phyloP scores from a whole-genome alignment of 2,888 invertebrate genomes.

The Camptogramma bilineatum region DNA sequence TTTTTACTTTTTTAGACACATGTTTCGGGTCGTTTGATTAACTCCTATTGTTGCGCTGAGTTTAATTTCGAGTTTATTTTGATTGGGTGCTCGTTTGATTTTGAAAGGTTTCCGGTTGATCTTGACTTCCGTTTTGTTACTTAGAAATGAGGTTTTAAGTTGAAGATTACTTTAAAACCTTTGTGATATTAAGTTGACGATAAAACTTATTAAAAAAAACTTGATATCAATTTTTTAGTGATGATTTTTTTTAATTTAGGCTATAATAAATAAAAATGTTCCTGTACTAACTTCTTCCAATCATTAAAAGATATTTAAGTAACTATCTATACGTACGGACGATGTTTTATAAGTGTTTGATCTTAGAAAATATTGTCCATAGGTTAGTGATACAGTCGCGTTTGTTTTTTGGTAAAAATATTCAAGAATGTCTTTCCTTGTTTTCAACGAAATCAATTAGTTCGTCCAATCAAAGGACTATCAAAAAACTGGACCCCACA shows the following conservation, averaged over 20 bases:
- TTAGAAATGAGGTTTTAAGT: constrained; percentile 33
- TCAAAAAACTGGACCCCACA: constrained; percentile 61
- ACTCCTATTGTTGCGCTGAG: constrained; percentile 65
- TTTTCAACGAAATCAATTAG: constrained; percentile 4
- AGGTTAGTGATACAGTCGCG: too few species aligned
- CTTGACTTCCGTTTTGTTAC: constrained; percentile 56
- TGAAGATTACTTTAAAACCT: constrained; percentile 37
- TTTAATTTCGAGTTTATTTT: constrained; percentile 83
- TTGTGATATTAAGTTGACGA: neutral
- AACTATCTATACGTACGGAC: too few species aligned
- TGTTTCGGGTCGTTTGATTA: constrained; percentile 73
- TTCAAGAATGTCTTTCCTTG: neutral
- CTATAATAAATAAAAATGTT: too few species aligned
- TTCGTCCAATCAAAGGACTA: constrained; percentile 20
- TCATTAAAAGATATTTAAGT: too few species aligned
- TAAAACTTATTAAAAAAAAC: neutral
- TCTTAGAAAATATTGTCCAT: too few species aligned
- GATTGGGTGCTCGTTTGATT: constrained; percentile 66
- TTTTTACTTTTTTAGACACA: constrained; percentile 63
- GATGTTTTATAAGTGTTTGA: too few species aligned
- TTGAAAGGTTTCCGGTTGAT: constrained; percentile 66
- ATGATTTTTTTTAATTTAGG: too few species aligned
- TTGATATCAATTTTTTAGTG: too few species aligned
- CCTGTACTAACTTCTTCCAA: too few species aligned
- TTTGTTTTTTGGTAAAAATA: too few species aligned